Base-by-base conservation (phyloP, 2,113 vertebrate species). In the Tretioscincus oriximinensis region DNA sequence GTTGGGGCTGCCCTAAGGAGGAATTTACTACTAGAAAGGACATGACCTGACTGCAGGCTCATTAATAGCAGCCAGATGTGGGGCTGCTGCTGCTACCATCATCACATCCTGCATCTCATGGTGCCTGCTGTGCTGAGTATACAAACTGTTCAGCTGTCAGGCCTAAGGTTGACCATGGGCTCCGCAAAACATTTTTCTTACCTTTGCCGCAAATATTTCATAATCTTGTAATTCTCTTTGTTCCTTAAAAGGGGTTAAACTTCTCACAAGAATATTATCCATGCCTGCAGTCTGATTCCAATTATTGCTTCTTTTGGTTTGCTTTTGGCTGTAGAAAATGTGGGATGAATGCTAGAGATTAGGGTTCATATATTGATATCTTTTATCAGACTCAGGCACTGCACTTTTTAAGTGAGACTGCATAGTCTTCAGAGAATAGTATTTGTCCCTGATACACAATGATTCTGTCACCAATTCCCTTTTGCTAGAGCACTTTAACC, bases 41-140 rank as follows among this genome's bases (percentile, higher is more conserved):
- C 74, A 65, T 58, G 58, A 54, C 67, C 74, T 28, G 74, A 71
- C 45, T 66, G 45, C 68, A 65, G 69, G 68, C 74, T 72, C 68
- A 65, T 72, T 82, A 82, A 77, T 82, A 61, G 41, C 74, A 77
- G 81, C 74, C 74, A 82, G 81, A 82, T 65, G 75, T 77, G 14
- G 5, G 47, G 74, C 7, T 26, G 51, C 12, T 35, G n/a, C 28
- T 18, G 29, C 14, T n/a, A 28, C 28, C 45, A 65, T 14, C 35
- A 64, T 51, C 58, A 12, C 47, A 70, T 35, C 74, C 81, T 64
- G 72, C 31, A 69, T 69, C 64, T 9, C 28, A 54, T 9, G 49
- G 73, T 7, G 21, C 35, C 73, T 81, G 66, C 41, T 64, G 60
- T 28, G 60, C 45, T n/a, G 9, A 80, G 24, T 80, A n/a, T 16